phyloP scores from a whole-genome alignment of 2,888 invertebrate genomes.

The Priocnemis perturbator region DNA sequence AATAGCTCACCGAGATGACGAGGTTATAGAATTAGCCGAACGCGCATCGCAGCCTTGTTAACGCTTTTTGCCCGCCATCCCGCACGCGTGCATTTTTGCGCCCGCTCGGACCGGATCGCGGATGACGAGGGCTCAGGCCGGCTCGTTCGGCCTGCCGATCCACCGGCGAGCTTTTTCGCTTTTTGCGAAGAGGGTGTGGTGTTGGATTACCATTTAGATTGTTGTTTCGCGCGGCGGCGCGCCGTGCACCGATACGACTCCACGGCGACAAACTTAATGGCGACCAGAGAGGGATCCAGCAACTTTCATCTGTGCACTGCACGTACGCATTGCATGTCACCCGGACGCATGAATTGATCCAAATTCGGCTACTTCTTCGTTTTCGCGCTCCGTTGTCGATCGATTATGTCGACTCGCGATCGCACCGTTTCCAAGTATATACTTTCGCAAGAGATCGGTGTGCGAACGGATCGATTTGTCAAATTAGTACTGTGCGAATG shows the following conservation, averaged over 20 bases:
- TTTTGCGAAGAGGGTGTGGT: constrained; percentile 72
- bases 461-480: no score
- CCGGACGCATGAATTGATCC: no score
- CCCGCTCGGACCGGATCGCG: constrained; percentile 9
- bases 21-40: constrained; percentile 50
- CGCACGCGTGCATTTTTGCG: constrained; percentile 38
- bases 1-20: constrained; percentile 17
- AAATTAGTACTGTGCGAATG: no score
- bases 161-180: constrained; percentile 59
- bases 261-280: constrained; percentile 28
- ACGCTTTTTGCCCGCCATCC: constrained; percentile 56
- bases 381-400: no score
- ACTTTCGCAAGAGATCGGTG: no score
- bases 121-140: neutral
- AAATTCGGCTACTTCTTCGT: no score
- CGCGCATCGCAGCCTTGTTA: constrained; percentile 61
- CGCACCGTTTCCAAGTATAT: no score
- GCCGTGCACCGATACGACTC: constrained; percentile 26
- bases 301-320: neutral
- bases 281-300: neutral
- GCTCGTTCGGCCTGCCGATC: constrained; percentile 13
- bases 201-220: constrained; percentile 74
- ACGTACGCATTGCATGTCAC: no score
- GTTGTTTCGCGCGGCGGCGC: constrained; percentile 53
- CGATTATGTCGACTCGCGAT: no score